These are phyloP conservation scores for Microplitis demolitor DNA, from an alignment of 1,140 invertebrate genomes.

Conservation along the genomic window DNA sequence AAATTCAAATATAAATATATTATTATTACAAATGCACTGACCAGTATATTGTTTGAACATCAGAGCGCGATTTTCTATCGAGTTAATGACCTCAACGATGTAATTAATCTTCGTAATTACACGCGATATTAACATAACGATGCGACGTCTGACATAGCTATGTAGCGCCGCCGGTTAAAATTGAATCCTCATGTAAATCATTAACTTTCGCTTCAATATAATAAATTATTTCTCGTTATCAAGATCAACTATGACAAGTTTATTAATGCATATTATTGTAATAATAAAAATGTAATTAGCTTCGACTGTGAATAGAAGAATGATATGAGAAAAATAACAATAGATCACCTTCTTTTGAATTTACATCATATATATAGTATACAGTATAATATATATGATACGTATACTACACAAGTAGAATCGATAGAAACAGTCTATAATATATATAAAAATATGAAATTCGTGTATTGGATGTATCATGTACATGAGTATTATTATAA, in stretches of 20 bases:
- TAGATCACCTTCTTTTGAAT: no score
- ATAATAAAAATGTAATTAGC: conserved; percentile 15
- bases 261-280: conserved; percentile 10
- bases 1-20: background rate
- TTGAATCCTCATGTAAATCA: conserved; percentile 29
- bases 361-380: background rate
- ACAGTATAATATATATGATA: background rate
- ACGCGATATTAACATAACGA: conserved; percentile 33
- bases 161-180: conserved; percentile 13
- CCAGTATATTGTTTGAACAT: background rate
- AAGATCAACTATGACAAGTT: conserved; percentile 14
- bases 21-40: background rate
- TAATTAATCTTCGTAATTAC: conserved; percentile 34
- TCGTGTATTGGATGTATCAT: background rate
- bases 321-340: no score
- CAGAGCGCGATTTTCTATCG: conserved; percentile 19
- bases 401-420: background rate
- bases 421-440: no score
- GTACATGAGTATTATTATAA: conserved; percentile 3
- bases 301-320: background rate
- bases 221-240: conserved; percentile 24
- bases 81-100: conserved; percentile 30
- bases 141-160: conserved; percentile 23
- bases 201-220: conserved; percentile 13
- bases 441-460: background rate